Base-by-base conservation (phyloP, 2,113 vertebrate genomes). In the Panurus biarmicus region DNA sequence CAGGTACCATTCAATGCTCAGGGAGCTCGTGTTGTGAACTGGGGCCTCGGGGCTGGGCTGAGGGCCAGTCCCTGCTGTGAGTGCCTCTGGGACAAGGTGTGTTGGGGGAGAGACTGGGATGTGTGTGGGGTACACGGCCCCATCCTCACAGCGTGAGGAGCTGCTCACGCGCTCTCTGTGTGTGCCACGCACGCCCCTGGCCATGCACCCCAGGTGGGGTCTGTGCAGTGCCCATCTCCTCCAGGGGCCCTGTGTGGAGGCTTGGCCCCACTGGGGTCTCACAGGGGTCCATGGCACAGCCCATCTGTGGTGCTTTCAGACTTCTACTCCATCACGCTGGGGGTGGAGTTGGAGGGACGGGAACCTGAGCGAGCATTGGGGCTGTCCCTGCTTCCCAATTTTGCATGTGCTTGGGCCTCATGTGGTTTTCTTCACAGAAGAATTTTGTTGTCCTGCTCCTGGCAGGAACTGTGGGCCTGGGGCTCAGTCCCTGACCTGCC, bases 91-190 rank as follows among this genome's bases (percentile, higher is more conserved):
- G 40, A 42, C 8, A 3, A 14, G 48, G 24, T 1, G 2, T 25
- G 35, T 0, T 44, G 28, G 10, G 75, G 53, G 8, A 29, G 25
- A 57, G 8, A 3, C 1, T 8, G 53, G 76, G 48, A 8, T 2
- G 4, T 14, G 3, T 4, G 38, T 8, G 45, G 35, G 23, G 23
- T 6, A 5, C n/a, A 3, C 0, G 5, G n/a, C 26, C 16, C 42
- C 17, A 8, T 22, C 1, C 45, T 28, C 12, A 19, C 3, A 4
- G 36, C 1, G 0, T 1, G 1, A 6, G 2, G 14, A 54, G 20
- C 3, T 1, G 56, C 3, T 1, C 7, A 24, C 35, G 1, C 5
- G 4, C 24, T 35, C 10, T 42, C 4, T n/a, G 14, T 12, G 26
- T 3, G 2, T 20, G 64, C 40, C 8, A 1, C 6, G 10, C 33